Percentiles rank a stretch among this genome's conserved stretches.
These are phyloP conservation scores for Apostichopus japonicus DNA, from an alignment of 35 echinoderm and acorn worm genomes.

Conservation along the genomic window DNA sequence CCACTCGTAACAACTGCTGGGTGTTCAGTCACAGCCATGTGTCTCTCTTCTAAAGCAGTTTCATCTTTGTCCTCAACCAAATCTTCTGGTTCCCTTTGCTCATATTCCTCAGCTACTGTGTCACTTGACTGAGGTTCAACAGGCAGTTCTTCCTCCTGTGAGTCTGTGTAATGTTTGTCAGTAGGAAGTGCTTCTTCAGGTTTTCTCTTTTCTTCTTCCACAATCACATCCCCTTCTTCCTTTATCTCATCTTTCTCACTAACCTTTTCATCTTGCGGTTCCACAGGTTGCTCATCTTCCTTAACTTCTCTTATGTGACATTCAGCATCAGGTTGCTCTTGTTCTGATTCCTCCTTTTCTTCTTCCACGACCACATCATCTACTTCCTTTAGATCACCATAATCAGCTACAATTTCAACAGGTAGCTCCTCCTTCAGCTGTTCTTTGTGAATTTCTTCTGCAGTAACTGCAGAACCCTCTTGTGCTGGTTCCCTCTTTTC, in stretches of 20 bases:
- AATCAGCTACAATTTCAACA: not conserved
- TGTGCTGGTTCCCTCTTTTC: constrained; percentile 6
- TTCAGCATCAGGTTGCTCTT: not conserved
- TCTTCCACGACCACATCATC: constrained; percentile 32
- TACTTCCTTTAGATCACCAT: constrained; percentile 2
- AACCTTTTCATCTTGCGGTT: not conserved
- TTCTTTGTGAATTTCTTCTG: constrained; percentile 5
- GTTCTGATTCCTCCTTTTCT: not conserved
- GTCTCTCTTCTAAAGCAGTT: not conserved
- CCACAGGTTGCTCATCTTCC: not conserved
- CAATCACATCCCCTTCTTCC: constrained; percentile 30
- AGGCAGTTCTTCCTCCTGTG: too few relatives aligned
- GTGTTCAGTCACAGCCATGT: constrained; percentile 7
- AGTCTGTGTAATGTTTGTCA: too few relatives aligned
- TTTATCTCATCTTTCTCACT: constrained; percentile 3
- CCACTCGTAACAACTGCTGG: not conserved
- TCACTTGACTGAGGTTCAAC: too few relatives aligned
- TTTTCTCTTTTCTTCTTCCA: constrained; percentile 15
- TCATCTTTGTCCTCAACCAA: constrained; percentile 7
- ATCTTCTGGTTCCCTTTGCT: constrained; percentile 7
- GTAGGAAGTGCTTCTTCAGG: not conserved
- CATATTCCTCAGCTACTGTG: constrained; percentile 28
- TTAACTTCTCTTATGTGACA: not conserved
- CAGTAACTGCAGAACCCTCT: not conserved
- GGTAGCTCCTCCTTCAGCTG: not conserved